phyloP scores from a whole-genome alignment of 1,140 invertebrate genomes.

The Gyrodactylus salaris region DNA sequence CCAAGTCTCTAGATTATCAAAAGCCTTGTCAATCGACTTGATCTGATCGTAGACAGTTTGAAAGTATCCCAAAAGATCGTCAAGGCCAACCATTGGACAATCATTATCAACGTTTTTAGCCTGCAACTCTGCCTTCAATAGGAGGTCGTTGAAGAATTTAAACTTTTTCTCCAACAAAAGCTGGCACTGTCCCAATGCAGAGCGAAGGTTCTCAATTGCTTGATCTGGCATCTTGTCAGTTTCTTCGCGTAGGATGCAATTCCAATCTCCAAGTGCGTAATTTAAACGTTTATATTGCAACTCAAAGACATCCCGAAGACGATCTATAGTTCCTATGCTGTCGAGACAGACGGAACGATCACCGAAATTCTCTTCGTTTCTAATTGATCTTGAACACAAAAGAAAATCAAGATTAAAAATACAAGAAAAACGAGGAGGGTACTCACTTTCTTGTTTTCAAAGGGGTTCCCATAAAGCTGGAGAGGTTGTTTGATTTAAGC shows the following conservation, averaged over 20 bases:
- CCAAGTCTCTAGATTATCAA: not conserved
- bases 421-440: no score
- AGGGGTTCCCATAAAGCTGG: not conserved
- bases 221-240: not conserved
- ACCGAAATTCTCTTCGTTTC: no score
- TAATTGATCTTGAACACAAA: not conserved
- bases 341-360: not conserved
- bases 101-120: not conserved
- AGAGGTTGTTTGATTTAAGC: not conserved
- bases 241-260: not conserved
- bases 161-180: not conserved
- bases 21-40: not conserved
- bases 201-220: not conserved
- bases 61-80: not conserved
- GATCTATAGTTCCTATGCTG: not conserved
- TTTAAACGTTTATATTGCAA: not conserved
- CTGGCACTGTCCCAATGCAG: not conserved
- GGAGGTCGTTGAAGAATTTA: not conserved
- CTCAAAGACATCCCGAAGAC: not conserved
- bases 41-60: not conserved
- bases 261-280: not conserved
- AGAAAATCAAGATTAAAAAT: no score
- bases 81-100: not conserved
- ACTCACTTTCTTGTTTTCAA: not conserved
- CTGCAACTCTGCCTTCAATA: not conserved